Percentiles rank a stretch among this genome's conserved stretches.
These are phyloP conservation scores for Rotaria macrura DNA, from an alignment of 2,888 invertebrate genomes.

Conservation along the genomic window DNA sequence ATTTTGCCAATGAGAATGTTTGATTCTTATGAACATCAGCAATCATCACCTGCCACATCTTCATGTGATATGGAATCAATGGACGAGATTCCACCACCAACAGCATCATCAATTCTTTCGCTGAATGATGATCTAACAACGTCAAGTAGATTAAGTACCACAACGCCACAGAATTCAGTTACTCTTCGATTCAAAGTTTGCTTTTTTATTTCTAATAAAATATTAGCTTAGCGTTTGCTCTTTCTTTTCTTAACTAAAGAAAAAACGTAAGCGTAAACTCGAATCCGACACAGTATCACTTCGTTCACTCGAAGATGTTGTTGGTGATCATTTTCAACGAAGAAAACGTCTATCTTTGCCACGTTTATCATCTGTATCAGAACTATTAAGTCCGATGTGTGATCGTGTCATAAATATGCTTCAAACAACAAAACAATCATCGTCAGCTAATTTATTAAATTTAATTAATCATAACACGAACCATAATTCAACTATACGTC, in stretches of 20 bases:
- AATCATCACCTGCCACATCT: not conserved
- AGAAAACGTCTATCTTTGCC: not conserved
- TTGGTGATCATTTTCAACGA: not conserved
- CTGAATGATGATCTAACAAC: not conserved
- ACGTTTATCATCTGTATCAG: conserved; percentile 11
- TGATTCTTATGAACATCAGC: not conserved
- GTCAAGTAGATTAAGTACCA: not conserved
- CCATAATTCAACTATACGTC: not conserved
- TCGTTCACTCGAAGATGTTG: not conserved
- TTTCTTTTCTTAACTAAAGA: not conserved
- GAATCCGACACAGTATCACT: not conserved
- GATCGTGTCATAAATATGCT: conserved; percentile 4
- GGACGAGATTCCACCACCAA: not conserved
- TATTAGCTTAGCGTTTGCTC: too few species aligned
- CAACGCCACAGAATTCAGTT: not conserved
- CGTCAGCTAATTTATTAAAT: not conserved
- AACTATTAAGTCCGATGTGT: conserved; percentile 7
- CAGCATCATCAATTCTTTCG: not conserved
- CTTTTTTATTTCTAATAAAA: too few species aligned
- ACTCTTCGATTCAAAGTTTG: not conserved
- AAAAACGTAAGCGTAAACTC: conserved; percentile 18
- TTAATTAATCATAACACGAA: not conserved
- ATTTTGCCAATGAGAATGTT: not conserved
- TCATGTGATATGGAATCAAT: not conserved
- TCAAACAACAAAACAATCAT: not conserved